A percentile compares a stretch with the other conserved stretches of the same genome.
phyloP scores from a whole-genome alignment of 2,113 vertebrate genomes.

The Thalassoma bifasciatum region DNA sequence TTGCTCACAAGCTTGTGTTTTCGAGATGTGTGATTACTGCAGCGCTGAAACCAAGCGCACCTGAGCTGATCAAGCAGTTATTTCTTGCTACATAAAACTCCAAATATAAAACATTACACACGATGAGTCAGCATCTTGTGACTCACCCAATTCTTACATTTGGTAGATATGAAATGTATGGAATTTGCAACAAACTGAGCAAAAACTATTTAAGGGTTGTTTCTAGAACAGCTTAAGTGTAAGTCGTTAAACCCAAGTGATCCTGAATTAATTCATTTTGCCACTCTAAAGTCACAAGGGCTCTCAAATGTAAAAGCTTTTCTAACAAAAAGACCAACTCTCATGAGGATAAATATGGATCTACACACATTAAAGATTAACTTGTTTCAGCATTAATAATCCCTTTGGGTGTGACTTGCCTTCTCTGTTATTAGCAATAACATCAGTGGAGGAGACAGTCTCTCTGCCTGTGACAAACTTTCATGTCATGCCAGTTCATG shows the following conservation, averaged over 20 bases:
- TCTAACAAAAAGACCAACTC: not conserved
- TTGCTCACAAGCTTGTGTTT: not conserved
- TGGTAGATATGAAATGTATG: conserved; percentile 1
- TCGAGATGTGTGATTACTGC: conserved; percentile 1
- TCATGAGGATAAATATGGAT: not conserved
- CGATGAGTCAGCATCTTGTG: conserved; percentile 21
- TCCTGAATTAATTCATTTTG: not conserved
- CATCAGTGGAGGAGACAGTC: not conserved
- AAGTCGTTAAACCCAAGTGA: not conserved
- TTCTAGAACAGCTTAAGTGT: not conserved
- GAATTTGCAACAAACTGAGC: not conserved
- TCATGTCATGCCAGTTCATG: not conserved
- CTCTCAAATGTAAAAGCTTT: not conserved
- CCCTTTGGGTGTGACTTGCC: not conserved
- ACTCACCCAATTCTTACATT: conserved; percentile 7
- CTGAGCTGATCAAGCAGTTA: conserved; percentile 1
- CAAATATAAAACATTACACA: conserved; percentile 17
- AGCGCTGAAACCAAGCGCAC: not conserved
- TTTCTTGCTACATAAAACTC: not conserved
- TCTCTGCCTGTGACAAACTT: not conserved
- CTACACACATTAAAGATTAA: not conserved
- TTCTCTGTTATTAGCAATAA: not conserved
- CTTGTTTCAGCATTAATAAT: not conserved
- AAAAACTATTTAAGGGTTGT: not conserved
- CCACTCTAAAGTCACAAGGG: not conserved